phyloP scores from a whole-genome alignment of 92 coral and sea anemone species.

The Zoanthus sansibaricus region DNA sequence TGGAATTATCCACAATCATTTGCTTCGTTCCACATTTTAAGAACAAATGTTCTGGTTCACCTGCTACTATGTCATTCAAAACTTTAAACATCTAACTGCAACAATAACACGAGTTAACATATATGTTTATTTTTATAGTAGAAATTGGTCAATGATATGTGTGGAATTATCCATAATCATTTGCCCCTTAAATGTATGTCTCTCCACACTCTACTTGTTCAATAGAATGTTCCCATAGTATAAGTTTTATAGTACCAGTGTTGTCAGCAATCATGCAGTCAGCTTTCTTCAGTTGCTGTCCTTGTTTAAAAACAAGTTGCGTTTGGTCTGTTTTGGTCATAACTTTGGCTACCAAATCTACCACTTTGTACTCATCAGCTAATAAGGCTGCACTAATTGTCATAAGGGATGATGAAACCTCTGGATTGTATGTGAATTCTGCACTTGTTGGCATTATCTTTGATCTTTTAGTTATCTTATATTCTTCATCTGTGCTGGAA shows the following conservation, averaged over 20 bases:
- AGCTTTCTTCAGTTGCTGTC: conserved; percentile 7
- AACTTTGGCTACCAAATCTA: conserved; percentile 62
- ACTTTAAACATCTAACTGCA: conserved; percentile 8
- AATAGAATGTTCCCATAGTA: no score
- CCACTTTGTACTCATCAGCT: conserved; percentile 55
- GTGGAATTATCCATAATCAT: conserved; percentile 44
- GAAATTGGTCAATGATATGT: conserved; percentile 53
- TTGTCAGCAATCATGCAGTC: conserved; percentile 44
- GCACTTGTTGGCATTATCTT: conserved; percentile 58
- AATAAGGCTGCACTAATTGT: conserved; percentile 53
- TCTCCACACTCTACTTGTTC: no score
- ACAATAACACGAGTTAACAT: background rate
- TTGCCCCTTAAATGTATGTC: background rate
- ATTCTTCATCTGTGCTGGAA: conserved; percentile 31
- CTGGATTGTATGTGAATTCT: conserved; percentile 43
- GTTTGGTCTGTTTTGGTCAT: conserved; percentile 55
- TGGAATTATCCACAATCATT: conserved; percentile 42
- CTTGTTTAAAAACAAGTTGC: conserved; percentile 49
- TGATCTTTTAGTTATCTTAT: conserved; percentile 52
- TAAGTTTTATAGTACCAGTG: conserved; percentile 17
- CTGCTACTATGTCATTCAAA: conserved; percentile 2
- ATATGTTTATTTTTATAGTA: conserved; percentile 3
- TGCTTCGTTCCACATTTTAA: conserved; percentile 9
- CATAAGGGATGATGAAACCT: conserved; percentile 43
- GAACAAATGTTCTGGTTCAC: background rate